A percentile compares a stretch with the other conserved stretches of the same genome.
Evolutionary conservation across 2,888 invertebrate species (phyloP).

Genomic region (Coelogynopora nodosa): DNA sequence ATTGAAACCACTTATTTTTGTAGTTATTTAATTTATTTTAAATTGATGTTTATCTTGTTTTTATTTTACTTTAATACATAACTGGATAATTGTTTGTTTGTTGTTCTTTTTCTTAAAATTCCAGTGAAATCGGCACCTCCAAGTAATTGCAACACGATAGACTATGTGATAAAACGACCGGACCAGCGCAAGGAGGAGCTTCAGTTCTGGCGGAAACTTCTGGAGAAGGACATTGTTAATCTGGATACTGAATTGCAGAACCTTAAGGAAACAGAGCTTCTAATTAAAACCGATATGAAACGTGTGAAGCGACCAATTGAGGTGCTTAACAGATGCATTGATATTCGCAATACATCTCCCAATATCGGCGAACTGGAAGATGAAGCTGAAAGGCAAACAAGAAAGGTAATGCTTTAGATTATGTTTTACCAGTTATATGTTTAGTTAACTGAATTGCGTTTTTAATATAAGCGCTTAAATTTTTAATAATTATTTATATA

Average conservation of each 20-base stretch:
- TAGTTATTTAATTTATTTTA: not conserved
- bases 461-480: too few species aligned
- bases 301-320: not conserved
- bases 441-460: too few species aligned
- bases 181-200: not conserved
- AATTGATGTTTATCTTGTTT: not conserved
- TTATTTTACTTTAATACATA: too few species aligned
- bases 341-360: not conserved
- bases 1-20: not conserved
- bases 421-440: too few species aligned
- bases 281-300: not conserved
- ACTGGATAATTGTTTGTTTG: too few species aligned
- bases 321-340: not conserved
- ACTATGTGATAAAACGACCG: not conserved
- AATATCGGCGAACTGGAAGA: not conserved
- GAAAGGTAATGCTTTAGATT: not conserved
- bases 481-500: too few species aligned
- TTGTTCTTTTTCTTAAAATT: not conserved
- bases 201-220: not conserved
- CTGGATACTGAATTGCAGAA: not conserved
- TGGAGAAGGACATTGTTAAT: not conserved
- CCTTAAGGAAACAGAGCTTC: not conserved
- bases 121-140: not conserved
- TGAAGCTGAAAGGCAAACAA: not conserved
- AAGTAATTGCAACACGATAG: not conserved